Base-by-base conservation (phyloP, 2,797 vertebrate species). In the Gouania willdenowi region DNA sequence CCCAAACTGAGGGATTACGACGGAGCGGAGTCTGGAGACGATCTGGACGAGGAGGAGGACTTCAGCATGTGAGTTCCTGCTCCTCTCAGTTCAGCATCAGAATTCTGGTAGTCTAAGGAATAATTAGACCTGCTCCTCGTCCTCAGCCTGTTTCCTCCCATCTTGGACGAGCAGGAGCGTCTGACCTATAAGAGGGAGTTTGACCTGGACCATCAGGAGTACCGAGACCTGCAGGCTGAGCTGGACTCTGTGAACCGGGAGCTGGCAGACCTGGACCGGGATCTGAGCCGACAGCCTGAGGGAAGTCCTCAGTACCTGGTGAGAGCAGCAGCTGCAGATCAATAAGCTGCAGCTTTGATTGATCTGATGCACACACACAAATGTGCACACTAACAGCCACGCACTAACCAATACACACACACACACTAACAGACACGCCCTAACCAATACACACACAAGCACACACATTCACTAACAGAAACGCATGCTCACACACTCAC, bases 21-120 rank as follows among this genome's bases (percentile, higher is more conserved):
- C 35, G 90, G 86, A 0, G 78, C 73, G 1, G 92, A 94, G 44
- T 95, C 93, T 16, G 91, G 87, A 2, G 92, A 95, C 6, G 92
- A 94, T 30, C 69, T 94, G 60, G 91, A 20, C 19, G 19, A 90
- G 2, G 85, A 93, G 10, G 81, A 86, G 2, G 87, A 93, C 45
- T 90, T 89, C 73, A 73, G 83, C 54, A 74, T 64, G 94, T 92
- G 75, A 84, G 84, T 76, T 8, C 3, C 26, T 28, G 5, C 32
- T 10, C 1, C 1, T 20, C 8, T 28, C 5, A 15, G 4, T 20
- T 20, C 4, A 4, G 24, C 37, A 1, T 41, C 1, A 41, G 2
- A 14, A 14, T 2, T 14, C 13, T 14, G 13, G 13, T 14, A 13
- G n/a, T n/a, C n/a, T n/a, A n/a, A n/a, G n/a, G n/a, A n/a, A n/a